Conservation (phyloP, 2,888 invertebrate species). For the Cerastis leucographa region DNA sequence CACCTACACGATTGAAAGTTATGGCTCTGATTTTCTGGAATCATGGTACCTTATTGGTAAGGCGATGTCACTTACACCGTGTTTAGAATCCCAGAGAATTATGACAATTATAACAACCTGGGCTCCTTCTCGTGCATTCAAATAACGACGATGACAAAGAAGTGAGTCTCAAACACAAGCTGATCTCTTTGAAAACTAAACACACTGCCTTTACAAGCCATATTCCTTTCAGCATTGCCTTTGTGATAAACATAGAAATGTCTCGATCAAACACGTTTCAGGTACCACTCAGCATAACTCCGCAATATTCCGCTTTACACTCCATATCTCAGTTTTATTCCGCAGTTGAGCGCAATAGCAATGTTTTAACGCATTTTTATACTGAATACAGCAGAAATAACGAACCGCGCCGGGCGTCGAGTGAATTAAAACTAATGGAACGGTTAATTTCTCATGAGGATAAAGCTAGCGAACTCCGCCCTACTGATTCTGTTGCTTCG, state of each 20-base stretch:
- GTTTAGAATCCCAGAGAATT: background rate
- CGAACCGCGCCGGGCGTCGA: conserved; percentile 83
- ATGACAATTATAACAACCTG: background rate
- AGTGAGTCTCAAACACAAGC: background rate
- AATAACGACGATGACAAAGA: background rate
- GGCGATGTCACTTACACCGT: background rate
- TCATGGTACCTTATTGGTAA: too few relatives aligned
- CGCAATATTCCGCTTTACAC: conserved; percentile 72
- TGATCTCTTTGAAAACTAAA: conserved; percentile 2
- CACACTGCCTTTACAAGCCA: conserved; percentile 6
- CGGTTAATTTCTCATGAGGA: conserved; percentile 90
- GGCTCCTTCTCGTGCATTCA: background rate
- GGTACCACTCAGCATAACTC: conserved; percentile 64
- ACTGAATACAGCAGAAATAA: conserved; percentile 85
- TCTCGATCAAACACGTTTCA: conserved; percentile 58
- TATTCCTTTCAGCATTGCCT: conserved; percentile 36
- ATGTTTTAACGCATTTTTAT: conserved; percentile 85
- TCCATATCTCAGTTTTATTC: conserved; percentile 79
- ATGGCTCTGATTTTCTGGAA: background rate
- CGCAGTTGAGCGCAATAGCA: conserved; percentile 75
- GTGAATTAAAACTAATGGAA: conserved; percentile 91
- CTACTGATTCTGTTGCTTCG: conserved; percentile 73
- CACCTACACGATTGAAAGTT: background rate
- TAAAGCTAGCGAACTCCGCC: conserved; percentile 82
- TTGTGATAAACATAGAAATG: conserved; percentile 47